Conservation (phyloP, 2,797 vertebrate species). For the Xyrichtys novacula region DNA sequence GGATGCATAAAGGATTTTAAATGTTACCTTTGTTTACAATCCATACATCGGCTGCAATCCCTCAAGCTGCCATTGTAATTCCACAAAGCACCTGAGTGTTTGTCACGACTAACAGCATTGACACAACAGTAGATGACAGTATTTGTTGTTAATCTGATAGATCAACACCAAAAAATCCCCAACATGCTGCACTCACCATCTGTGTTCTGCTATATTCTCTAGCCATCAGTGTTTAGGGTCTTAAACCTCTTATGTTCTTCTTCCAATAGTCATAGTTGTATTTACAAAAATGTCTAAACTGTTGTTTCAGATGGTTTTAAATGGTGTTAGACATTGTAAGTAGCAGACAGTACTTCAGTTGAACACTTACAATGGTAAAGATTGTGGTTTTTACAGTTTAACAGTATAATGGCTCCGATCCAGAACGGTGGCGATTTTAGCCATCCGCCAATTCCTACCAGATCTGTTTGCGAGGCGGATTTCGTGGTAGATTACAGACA, state of each 20-base stretch:
- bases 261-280: too few species aligned
- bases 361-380: too few species aligned
- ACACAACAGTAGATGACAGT: conserved; percentile 24
- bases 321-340: neutral
- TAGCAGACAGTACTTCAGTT: neutral
- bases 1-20: neutral
- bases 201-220: conserved; percentile 40
- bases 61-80: conserved; percentile 26
- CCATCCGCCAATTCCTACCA: too few species aligned
- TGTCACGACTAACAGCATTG: conserved; percentile 30
- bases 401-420: too few species aligned
- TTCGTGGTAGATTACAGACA: too few species aligned
- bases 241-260: conserved; percentile 46
- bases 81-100: conserved; percentile 26
- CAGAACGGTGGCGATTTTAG: too few species aligned
- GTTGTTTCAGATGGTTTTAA: conserved; percentile 45
- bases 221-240: conserved; percentile 60
- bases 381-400: too few species aligned
- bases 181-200: neutral
- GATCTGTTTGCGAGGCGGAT: too few species aligned
- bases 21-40: neutral
- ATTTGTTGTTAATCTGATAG: conserved; percentile 65
- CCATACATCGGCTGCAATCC: conserved; percentile 13
- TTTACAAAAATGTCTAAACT: too few species aligned
- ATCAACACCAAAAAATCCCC: conserved; percentile 50